These are phyloP conservation scores for Phylloscopus collybita DNA, from an alignment of 2,797 vertebrate genomes.

Conservation along the genomic window DNA sequence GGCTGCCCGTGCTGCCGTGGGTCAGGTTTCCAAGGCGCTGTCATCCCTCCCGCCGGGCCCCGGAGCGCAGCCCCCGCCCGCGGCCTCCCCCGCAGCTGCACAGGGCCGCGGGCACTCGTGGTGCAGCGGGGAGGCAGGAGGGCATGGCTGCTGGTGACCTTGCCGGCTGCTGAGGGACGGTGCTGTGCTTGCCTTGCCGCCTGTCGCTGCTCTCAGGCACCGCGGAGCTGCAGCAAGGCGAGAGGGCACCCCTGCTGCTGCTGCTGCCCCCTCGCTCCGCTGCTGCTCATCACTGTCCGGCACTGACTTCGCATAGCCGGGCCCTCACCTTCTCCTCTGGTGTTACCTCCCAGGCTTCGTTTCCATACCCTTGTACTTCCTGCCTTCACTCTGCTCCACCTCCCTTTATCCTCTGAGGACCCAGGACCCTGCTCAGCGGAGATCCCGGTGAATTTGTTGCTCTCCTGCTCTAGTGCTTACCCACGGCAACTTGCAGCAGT, in stretches of 20 bases:
- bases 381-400: neutral
- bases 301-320: neutral
- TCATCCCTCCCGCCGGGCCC: neutral
- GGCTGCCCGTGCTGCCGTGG: neutral
- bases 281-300: neutral
- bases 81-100: neutral
- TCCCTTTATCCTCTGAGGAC: fast-evolving
- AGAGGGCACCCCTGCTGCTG: neutral
- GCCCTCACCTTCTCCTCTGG: neutral
- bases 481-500: neutral
- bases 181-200: neutral
- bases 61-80: neutral
- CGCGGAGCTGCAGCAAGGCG: neutral
- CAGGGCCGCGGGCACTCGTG: neutral
- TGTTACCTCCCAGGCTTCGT: neutral
- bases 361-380: neutral
- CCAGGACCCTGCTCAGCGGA: neutral
- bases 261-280: fast-evolving
- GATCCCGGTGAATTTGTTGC: neutral
- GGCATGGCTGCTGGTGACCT: neutral
- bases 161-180: neutral
- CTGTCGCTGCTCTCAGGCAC: neutral
- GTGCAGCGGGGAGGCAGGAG: neutral
- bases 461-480: neutral
- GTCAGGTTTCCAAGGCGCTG: neutral